These are phyloP conservation scores for Heterotilapia buettikoferi DNA, from an alignment of 2,113 vertebrate species.

Conservation along the genomic window DNA sequence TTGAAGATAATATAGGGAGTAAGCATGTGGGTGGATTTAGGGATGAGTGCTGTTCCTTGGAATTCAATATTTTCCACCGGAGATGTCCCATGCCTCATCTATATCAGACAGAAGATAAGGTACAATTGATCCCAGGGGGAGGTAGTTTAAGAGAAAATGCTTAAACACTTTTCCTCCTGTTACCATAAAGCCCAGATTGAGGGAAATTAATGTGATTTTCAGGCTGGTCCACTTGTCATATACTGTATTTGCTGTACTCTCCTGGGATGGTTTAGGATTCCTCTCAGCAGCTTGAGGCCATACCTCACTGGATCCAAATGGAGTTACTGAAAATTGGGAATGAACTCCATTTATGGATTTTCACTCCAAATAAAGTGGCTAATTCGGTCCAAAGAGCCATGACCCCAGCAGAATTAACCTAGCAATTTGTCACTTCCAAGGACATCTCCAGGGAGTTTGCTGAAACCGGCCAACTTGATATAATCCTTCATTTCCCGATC, in stretches of 20 bases:
- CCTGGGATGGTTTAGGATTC: background rate
- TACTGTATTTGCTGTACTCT: background rate
- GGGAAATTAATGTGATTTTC: conserved; percentile 22
- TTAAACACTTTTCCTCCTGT: background rate
- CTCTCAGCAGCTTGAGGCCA: conserved; percentile 10
- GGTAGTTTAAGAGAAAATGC: background rate
- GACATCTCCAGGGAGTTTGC: conserved; percentile 41
- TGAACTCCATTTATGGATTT: conserved; percentile 61
- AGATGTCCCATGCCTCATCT: background rate
- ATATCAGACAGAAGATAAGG: conserved; percentile 19
- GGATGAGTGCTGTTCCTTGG: background rate
- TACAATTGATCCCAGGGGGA: conserved; percentile 24
- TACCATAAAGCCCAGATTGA: background rate
- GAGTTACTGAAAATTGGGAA: conserved; percentile 27
- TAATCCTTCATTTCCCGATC: conserved; percentile 37
- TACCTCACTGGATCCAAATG: conserved; percentile 25
- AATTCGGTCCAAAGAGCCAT: conserved; percentile 43
- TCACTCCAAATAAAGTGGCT: conserved; percentile 54
- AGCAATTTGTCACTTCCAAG: conserved; percentile 58
- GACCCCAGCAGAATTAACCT: conserved; percentile 57
- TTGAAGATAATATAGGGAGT: background rate
- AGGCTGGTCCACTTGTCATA: background rate
- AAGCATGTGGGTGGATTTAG: conserved; percentile 3
- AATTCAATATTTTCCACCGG: background rate
- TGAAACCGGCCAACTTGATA: conserved; percentile 45